Percentiles rank a stretch among this genome's conserved stretches.
Evolutionary conservation across 2,797 vertebrate genomes (phyloP).

Genomic region (Saxicola maurus): DNA sequence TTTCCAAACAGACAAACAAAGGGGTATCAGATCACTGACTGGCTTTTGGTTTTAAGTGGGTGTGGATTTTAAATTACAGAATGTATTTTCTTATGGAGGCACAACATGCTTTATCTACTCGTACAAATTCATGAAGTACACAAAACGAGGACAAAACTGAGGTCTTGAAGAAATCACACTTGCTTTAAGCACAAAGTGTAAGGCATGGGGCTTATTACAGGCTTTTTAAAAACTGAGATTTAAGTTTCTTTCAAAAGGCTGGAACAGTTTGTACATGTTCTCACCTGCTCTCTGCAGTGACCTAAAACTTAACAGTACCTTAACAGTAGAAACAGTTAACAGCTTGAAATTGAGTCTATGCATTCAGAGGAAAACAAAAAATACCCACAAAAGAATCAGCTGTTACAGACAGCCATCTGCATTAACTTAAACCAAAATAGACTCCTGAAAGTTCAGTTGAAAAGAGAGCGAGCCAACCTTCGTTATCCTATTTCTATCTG

Average conservation of each 20-base stretch:
- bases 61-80: background rate
- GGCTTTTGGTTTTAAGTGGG: background rate
- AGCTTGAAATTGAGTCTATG: conserved; percentile 59
- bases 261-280: background rate
- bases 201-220: conserved; percentile 63
- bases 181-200: conserved; percentile 47
- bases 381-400: background rate
- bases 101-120: conserved; percentile 2
- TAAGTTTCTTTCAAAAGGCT: conserved; percentile 19
- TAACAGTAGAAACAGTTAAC: conserved; percentile 58
- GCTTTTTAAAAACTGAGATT: conserved; percentile 26
- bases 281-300: background rate
- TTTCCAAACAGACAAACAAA: background rate
- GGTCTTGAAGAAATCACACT: conserved; percentile 25
- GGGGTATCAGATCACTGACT: background rate
- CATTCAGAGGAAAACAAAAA: conserved; percentile 22
- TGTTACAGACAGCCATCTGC: conserved; percentile 2
- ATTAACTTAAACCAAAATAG: conserved; percentile 30
- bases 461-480: conserved; percentile 39
- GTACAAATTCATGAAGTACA: background rate
- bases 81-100: background rate
- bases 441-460: conserved; percentile 35
- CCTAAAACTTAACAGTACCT: conserved; percentile 62
- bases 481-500: conserved; percentile 17
- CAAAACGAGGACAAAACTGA: conserved; percentile 6